Conservation (phyloP, 2,113 vertebrate species). For the Nothoprocta pentlandii region DNA sequence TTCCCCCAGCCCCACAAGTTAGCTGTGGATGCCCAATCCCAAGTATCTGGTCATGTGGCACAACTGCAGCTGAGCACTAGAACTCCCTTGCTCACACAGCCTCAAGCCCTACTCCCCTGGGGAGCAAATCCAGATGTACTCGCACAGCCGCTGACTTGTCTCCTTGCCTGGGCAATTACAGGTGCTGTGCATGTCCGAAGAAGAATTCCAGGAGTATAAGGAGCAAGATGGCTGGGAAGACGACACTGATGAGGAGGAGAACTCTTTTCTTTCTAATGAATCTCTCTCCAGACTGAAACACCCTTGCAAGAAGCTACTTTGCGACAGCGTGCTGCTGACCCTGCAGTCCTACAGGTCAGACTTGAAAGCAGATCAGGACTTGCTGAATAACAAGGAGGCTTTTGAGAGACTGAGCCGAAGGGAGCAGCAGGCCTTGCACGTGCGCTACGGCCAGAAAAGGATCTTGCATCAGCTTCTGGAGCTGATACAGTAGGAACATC, state of each 20-base stretch:
- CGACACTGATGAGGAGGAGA: conserved; percentile 74
- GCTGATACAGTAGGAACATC: conserved; percentile 62
- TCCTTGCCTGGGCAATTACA: conserved; percentile 53
- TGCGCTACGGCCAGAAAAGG: conserved; percentile 89
- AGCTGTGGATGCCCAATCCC: not conserved
- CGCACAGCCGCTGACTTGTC: not conserved
- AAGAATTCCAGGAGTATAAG: conserved; percentile 87
- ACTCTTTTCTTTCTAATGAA: conserved; percentile 77
- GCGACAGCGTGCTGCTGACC: conserved; percentile 79
- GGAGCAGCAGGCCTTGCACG: conserved; percentile 87
- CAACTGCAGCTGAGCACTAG: not conserved
- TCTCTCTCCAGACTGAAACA: conserved; percentile 78
- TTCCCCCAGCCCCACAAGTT: not conserved
- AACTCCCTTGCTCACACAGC: accelerated
- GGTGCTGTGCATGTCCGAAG: conserved; percentile 89
- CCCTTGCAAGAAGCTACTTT: conserved; percentile 84
- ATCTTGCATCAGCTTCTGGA: conserved; percentile 86
- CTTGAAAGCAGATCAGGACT: conserved; percentile 75
- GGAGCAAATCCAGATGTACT: not conserved
- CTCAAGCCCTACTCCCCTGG: accelerated
- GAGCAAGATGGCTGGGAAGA: conserved; percentile 87
- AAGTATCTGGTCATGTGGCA: not conserved
- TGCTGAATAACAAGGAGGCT: conserved; percentile 74
- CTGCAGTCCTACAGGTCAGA: conserved; percentile 78
- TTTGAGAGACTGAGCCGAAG: conserved; percentile 77